Evolutionary conservation across 2,113 vertebrate genomes (phyloP), one percentile per base, ranked within the genome.

Genomic region (Pampusana beccarii): DNA sequence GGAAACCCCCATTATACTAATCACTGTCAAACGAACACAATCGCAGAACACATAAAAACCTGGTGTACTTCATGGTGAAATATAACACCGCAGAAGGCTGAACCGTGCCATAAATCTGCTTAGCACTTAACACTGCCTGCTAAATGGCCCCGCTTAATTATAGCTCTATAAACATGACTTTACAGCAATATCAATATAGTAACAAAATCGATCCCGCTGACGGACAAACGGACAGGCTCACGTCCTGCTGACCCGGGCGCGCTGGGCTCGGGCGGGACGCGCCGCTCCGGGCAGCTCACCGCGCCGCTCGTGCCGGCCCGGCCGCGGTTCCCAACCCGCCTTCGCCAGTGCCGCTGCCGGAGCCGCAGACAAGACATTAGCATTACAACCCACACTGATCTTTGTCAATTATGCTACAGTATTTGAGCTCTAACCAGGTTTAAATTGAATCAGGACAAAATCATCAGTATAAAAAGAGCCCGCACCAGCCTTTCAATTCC

Each of bases 401-500:
- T 97, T 89, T 97, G 98, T 98, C 98, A 97, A 97, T 98, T 98
- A 98, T 42, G 78, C 88, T 34, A 83, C 97, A 74, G 96, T 86
- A 92, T 97, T 95, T 97, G 97, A 97, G 97, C 96, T 97, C 98
- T 97, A 98, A 98, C 98, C 97, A 96, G 97, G 96, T 98, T 97
- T 91, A 97, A 98, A 98, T 97, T 98, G 97, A 98, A 98, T 98
- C 98, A 98, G 98, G 97, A 92, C 92, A 16, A 96, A 98, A 98
- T 98, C 98, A 97, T 97, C 97, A 74, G 98, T 97, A 98, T 97
- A 97, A 98, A 98, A 98, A 98, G 97, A 96, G 92, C 96, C 97
- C 87, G 48, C 97, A 95, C 96, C 97, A 97, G 97, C 97, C 97
- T 98, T 98, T 98, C 98, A 97, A 98, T 98, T 97, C 98, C 97